phyloP scores from a whole-genome alignment of 92 coral and sea anemone genomes.

The Isaurus tuberculatus region DNA sequence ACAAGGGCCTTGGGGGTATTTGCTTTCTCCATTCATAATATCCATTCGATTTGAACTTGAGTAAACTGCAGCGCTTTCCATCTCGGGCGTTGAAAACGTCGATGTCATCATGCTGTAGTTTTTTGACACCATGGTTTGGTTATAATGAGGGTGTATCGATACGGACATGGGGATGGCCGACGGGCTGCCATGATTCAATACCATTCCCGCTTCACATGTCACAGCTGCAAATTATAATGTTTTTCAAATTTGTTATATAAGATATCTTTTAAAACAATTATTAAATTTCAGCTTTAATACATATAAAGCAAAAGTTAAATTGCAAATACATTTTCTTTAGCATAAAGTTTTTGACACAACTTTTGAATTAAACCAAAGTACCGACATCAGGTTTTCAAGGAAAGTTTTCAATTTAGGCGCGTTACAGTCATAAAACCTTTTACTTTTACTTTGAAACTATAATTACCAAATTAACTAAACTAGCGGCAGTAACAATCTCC shows the following conservation, averaged over 20 bases:
- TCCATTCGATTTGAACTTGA: not conserved
- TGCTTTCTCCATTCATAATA: not conserved
- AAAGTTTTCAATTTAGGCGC: conserved; percentile 10
- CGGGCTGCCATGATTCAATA: not conserved
- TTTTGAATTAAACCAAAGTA: not conserved
- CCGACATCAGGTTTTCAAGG: not conserved
- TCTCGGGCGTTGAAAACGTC: not conserved
- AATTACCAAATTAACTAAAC: not conserved
- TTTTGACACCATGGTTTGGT: not conserved
- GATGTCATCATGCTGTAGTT: conserved; percentile 2
- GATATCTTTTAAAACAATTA: too few relatives aligned
- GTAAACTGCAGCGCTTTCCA: conserved; percentile 7
- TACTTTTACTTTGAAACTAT: not conserved
- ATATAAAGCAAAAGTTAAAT: not conserved
- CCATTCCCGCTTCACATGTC: not conserved
- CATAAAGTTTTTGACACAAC: not conserved
- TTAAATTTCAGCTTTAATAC: not conserved
- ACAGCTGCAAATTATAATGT: not conserved
- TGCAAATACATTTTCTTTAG: not conserved
- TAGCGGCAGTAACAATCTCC: not conserved
- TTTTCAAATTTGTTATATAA: not conserved
- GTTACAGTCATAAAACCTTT: not conserved
- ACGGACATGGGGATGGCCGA: not conserved
- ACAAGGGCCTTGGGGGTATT: conserved; percentile 8
- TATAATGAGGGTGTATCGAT: not conserved